Evolutionary conservation across 2,113 vertebrate species (phyloP), one percentile per base, ranked within the genome.

Genomic region (Diphyllodes magnificus): DNA sequence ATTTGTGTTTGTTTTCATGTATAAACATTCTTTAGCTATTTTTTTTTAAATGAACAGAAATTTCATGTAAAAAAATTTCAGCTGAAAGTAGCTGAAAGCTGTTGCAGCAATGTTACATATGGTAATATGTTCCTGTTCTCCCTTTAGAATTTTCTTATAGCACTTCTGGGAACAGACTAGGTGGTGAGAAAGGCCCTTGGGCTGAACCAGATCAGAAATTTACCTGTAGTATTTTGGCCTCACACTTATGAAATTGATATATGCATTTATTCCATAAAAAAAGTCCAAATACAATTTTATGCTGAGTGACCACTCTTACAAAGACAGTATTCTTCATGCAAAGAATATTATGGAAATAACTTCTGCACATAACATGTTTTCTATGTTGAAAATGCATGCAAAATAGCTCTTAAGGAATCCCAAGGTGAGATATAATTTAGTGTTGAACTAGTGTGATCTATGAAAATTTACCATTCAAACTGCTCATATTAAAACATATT

Each of bases 31-130:
- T 35, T 81, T 3, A 57, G 3, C 15, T 83, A 22, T 69, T 69
- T 72, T 49, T 49, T 49, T 49, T 49, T 24, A 13, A 49, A 76
- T 11, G 1, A 49, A 83, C 0, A 0, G 47, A 66, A 75, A 54
- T 27, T 49, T 82, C 1, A 14, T 25, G 16, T 49, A 54, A 65
- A 86, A 64, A 64, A 53, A 31, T 15, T 22, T 78, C 47, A 78
- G 7, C 31, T 59, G 50, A 47, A 89, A 75, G 51, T 45, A 91
- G 22, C 56, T 70, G 65, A 87, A 85, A 92, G 21, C 66, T 92
- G 7, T 49, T 82, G 35, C 24, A 68, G 33, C 57, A 71, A 2
- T 71, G 68, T 39, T 59, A 30, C 18, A 64, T 35, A 35, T 25
- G 28, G 20, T 37, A 37, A 25, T 59, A 37, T 61, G 8, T 39